phyloP scores from a whole-genome alignment of 2,113 vertebrate genomes.

The Urocolius indicus region DNA sequence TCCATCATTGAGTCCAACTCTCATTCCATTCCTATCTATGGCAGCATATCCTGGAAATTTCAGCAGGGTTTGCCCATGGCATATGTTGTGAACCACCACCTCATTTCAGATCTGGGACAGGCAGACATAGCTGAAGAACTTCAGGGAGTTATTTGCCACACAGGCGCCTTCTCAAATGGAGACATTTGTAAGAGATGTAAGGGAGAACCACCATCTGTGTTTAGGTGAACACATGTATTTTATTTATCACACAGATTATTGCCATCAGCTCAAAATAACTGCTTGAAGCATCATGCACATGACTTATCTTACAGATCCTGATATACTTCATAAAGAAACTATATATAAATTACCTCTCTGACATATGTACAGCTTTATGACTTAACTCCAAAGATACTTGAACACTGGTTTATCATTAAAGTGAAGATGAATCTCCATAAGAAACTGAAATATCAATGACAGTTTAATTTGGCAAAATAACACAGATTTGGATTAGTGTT shows the following conservation, averaged over 20 bases:
- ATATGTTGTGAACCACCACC: neutral
- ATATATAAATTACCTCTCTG: neutral
- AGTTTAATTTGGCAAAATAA: neutral
- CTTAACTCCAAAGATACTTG: neutral
- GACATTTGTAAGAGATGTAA: neutral
- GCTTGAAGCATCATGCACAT: neutral
- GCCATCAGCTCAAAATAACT: conserved; percentile 18
- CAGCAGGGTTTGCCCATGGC: neutral
- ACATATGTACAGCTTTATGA: neutral
- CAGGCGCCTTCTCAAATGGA: neutral
- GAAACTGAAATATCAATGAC: neutral
- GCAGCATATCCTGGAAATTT: neutral
- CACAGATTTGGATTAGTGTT: neutral
- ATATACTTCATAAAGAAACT: neutral
- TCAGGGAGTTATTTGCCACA: neutral
- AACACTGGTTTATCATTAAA: neutral
- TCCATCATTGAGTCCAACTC: neutral
- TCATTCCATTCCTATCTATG: neutral
- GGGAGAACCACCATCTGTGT: neutral
- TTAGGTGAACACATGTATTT: neutral
- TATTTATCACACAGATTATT: conserved; percentile 15
- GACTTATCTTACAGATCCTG: neutral
- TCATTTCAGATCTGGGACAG: neutral
- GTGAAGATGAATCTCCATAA: neutral
- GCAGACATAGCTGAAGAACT: neutral